Evolutionary conservation across 2,888 invertebrate genomes (phyloP), one percentile per base, ranked within the genome.

Genomic region (Trichogramma evanescens): DNA sequence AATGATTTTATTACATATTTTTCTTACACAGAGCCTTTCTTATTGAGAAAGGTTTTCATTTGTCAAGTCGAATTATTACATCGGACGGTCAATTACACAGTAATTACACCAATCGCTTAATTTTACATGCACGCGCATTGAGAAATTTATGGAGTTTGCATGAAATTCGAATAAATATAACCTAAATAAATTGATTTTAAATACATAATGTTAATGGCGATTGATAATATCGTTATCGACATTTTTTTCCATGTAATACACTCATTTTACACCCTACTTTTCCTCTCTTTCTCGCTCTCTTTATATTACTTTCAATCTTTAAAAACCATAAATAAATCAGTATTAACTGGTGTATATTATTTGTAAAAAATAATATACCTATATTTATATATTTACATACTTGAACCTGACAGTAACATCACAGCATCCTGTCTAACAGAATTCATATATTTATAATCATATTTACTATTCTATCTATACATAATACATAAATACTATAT

Each of bases 371-470:
- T 59, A 62, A 62, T 62, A 59, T 7, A 9, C n/a, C 45, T 45
- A 8, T 45, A 9, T 45, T n/a, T 45, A 9, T 50, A 4, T 60
- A 56, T 41, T 64, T 56, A 60, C 59, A 58, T 58, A 58, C 39
- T 64, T 59, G 54, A 59, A 62, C 50, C 59, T 57, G 63, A 62
- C 64, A 62, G 58, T 63, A 64, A 63, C 64, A 64, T 64, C 64
- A 63, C 64, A 64, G 63, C 60, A 64, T 64, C 58, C 63, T 63
- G 64, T 64, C 64, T 59, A 64, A 64, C 64, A 62, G 64, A 64
- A 61, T 64, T 58, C 61, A 60, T 61, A 58, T 58, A 10, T 26
- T 26, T 26, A 26, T 26, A 26, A 26, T 26, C 38, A 42, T n/a
- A 50, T 26, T 58, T 57, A 63, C 55, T 57, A 55, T 59, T 54